Conservation (phyloP, 2,113 vertebrate species). For the Pleuronectes platessa region DNA sequence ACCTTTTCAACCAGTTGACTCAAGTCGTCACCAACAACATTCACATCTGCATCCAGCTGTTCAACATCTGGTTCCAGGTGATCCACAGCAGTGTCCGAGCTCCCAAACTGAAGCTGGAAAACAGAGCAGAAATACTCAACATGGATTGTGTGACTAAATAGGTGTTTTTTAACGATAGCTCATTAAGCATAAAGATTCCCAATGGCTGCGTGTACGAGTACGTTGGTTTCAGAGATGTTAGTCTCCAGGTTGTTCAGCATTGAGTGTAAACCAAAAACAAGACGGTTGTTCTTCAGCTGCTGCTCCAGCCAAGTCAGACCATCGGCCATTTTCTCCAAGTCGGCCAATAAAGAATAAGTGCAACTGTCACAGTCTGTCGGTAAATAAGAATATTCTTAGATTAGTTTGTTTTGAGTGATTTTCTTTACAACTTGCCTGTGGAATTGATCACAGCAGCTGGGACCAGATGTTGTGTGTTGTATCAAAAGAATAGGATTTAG, state of each 20-base stretch:
- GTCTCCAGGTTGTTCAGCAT: conserved; percentile 80
- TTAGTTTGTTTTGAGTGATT: background rate
- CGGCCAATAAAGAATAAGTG: conserved; percentile 78
- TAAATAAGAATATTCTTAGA: background rate
- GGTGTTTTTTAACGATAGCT: background rate
- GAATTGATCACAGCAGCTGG: background rate
- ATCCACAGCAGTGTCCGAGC: conserved; percentile 67
- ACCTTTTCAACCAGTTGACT: conserved; percentile 85
- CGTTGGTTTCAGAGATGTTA: conserved; percentile 80
- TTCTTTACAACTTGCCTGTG: too few relatives aligned
- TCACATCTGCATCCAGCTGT: conserved; percentile 80
- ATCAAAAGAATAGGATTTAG: background rate
- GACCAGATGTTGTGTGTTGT: background rate
- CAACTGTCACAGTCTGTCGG: conserved; percentile 86
- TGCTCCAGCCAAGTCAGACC: conserved; percentile 78
- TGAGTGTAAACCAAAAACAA: conserved; percentile 47
- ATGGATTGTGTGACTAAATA: background rate
- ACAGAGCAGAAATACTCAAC: background rate
- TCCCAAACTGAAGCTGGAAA: conserved; percentile 80
- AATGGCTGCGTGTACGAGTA: conserved; percentile 42
- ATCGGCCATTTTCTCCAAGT: conserved; percentile 74
- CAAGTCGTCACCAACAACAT: conserved; percentile 74
- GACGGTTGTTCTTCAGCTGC: conserved; percentile 75
- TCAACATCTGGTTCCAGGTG: conserved; percentile 75
- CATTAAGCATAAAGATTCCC: background rate